These are phyloP conservation scores for Hesperophylax magnus DNA, from an alignment of 1,140 invertebrate genomes.

Conservation along the genomic window DNA sequence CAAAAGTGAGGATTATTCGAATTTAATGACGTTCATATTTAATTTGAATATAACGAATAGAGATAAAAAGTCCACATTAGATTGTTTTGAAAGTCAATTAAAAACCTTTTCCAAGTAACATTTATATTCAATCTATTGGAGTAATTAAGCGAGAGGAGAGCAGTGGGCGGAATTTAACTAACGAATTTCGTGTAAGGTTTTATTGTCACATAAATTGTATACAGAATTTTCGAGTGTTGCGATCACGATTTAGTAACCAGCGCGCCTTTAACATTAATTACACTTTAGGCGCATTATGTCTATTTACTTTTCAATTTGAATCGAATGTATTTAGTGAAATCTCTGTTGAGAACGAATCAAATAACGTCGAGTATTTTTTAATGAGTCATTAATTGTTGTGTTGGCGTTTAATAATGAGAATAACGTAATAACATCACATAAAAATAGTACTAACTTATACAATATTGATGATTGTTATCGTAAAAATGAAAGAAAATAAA, in stretches of 20 bases:
- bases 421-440: not conserved
- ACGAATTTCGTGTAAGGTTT: slow-evolving; percentile 43
- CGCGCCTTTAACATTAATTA: slow-evolving; percentile 18
- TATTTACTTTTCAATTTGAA: slow-evolving; percentile 7
- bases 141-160: slow-evolving; percentile 41
- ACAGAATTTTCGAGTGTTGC: slow-evolving; percentile 19
- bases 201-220: slow-evolving; percentile 33
- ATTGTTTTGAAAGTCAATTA: slow-evolving; percentile 54
- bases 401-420: not conserved
- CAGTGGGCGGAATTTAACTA: slow-evolving; percentile 40
- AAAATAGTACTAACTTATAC: too few relatives aligned
- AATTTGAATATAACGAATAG: slow-evolving; percentile 45
- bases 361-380: not conserved
- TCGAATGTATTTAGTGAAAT: slow-evolving; percentile 6
- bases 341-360: not conserved
- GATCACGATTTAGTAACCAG: slow-evolving; percentile 1
- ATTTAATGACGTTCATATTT: slow-evolving; percentile 45
- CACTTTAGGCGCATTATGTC: slow-evolving; percentile 11
- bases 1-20: slow-evolving; percentile 37
- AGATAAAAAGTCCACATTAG: slow-evolving; percentile 55
- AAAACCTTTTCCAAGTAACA: slow-evolving; percentile 48
- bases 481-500: too few relatives aligned
- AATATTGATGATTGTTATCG: too few relatives aligned
- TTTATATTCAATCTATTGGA: slow-evolving; percentile 49
- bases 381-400: not conserved